Base-by-base conservation (phyloP, 2,113 vertebrate species). In the Serinus canaria region DNA sequence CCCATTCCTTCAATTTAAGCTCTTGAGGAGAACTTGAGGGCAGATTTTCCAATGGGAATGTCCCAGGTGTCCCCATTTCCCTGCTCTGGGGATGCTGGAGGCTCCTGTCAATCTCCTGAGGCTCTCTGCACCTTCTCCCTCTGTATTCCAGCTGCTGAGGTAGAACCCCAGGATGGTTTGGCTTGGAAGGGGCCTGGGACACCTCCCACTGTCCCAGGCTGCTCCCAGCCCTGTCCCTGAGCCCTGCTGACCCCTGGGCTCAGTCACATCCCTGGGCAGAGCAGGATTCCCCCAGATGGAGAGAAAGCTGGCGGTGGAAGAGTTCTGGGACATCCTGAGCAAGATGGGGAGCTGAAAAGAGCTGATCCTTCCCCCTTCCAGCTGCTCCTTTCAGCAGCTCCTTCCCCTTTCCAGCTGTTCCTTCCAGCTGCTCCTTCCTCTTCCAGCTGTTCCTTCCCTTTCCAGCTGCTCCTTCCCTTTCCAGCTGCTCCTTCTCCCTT, bases 281-380 rank as follows among this genome's bases (percentile, higher is more conserved):
- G 43, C 62, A 76, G 77, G 24, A 39, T 43, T 56, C 15, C 56
- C 67, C 73, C 56, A 8, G 17, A 37, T 70, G 56, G 9, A 47
- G 31, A 52, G 52, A 18, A 28, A 12, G 11, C 9, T 3, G 46
- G 3, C 33, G 77, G 6, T 78, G 56, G 27, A 6, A 15, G 17
- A 75, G 27, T 11, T 43, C 15, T 66, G 1, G 21, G 5, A 52
- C 62, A 62, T 13, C 49, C 15, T 1, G 15, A 59, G 49, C 11
- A 13, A 0, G 1, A 7, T 37, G 58, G 37, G 49, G 46, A 67
- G 4, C 0, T 23, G 52, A 15, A 58, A 39, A 6, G 5, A 56
- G 76, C 72, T 86, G 35, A 15, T 43, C 55, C 47, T 24, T 49
- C 4, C 47, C 47, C 37, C 13, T 24, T 49, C 23, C 47, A 49